Percentiles rank a stretch among this genome's conserved stretches.
Conservation (phyloP, 1,140 invertebrate species). For the Chironomus striatipennis region DNA sequence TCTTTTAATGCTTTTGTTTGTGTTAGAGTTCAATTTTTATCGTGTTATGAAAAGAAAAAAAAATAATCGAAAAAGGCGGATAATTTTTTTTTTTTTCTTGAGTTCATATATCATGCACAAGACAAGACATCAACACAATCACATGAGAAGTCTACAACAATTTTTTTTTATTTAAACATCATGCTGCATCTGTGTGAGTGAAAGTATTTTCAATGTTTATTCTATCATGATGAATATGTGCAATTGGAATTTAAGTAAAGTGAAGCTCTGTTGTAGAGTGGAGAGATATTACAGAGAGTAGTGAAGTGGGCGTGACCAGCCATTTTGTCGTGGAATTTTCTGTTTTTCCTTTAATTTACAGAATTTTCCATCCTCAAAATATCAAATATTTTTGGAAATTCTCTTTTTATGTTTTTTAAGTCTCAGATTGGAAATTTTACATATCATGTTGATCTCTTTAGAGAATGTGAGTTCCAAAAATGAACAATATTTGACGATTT, state of each 20-base stretch:
- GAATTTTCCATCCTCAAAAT: no score
- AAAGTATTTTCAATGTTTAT: not conserved
- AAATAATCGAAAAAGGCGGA: slow-evolving; percentile 10
- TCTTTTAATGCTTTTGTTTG: not conserved
- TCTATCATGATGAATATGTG: no score
- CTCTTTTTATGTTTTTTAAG: no score
- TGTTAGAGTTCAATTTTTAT: not conserved
- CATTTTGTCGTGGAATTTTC: not conserved
- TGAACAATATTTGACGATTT: no score
- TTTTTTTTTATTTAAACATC: no score
- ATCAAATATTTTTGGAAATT: no score
- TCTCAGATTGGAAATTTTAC: no score
- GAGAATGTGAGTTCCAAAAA: no score
- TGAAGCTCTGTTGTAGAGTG: not conserved
- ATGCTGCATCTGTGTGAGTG: not conserved
- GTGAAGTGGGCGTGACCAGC: not conserved
- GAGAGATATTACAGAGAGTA: not conserved
- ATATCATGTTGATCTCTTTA: no score
- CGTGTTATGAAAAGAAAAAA: not conserved
- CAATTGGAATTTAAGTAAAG: no score
- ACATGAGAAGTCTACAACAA: not conserved
- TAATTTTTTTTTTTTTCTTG: not conserved
- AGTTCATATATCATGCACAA: slow-evolving; percentile 16
- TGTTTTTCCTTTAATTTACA: no score
- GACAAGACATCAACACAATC: not conserved